Evolutionary conservation across 2,888 invertebrate genomes (phyloP).

Genomic region (Pardosa pseudoannulata): DNA sequence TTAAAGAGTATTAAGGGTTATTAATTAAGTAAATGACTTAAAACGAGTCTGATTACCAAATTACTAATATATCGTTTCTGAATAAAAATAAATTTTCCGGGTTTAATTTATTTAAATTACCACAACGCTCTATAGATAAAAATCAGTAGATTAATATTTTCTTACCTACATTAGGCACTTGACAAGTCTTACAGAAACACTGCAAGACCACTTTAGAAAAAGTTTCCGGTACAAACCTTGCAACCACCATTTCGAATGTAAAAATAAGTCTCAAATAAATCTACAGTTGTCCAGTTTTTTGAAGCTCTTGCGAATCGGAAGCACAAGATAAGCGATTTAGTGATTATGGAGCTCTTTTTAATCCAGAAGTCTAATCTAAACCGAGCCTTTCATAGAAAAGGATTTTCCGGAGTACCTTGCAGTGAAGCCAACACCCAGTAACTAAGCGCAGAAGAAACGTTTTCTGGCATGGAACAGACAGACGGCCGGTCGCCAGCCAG

Average conservation of each 20-base stretch:
- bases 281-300: neutral
- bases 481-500: constrained; percentile 56
- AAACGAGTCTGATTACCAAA: too few species aligned
- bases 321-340: neutral
- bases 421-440: constrained; percentile 70
- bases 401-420: constrained; percentile 30
- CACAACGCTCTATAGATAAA: too few species aligned
- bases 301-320: constrained; percentile 12
- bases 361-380: neutral
- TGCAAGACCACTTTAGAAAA: constrained; percentile 65
- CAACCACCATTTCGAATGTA: constrained; percentile 47
- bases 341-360: neutral
- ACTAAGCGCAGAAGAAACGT: constrained; percentile 34
- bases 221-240: constrained; percentile 53
- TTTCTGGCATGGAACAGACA: constrained; percentile 31
- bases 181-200: constrained; percentile 66
- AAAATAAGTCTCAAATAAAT: neutral
- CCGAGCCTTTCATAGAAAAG: neutral
- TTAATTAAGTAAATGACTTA: too few species aligned
- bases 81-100: too few species aligned
- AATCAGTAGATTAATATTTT: neutral
- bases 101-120: too few species aligned
- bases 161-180: constrained; percentile 70
- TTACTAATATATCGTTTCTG: too few species aligned
- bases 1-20: too few species aligned